Percentiles rank a stretch among this genome's conserved stretches.
Conservation (phyloP, 2,797 vertebrate species). For the Thamnophis elegans region DNA sequence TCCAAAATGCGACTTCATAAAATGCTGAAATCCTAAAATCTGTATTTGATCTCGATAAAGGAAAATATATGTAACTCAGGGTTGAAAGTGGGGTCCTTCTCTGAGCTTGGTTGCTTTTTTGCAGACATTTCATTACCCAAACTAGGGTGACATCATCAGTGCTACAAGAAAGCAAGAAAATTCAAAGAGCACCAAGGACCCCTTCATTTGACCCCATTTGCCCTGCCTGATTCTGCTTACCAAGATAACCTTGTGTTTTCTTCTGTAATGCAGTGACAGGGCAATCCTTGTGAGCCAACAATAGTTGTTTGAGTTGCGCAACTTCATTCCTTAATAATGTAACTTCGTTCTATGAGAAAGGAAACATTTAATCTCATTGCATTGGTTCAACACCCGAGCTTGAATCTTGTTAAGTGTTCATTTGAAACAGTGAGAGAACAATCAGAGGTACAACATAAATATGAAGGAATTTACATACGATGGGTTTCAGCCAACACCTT, state of each 20-base stretch:
- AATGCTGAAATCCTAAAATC: background rate
- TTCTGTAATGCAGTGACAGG: conserved; percentile 96
- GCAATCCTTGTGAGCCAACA: conserved; percentile 98
- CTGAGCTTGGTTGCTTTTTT: background rate
- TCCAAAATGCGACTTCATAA: background rate
- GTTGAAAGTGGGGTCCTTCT: background rate
- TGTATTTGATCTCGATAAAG: background rate
- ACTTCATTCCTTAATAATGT: conserved; percentile 95
- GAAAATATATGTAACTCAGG: background rate
- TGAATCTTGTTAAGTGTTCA: background rate
- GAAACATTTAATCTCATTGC: conserved; percentile 12
- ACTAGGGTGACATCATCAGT: background rate
- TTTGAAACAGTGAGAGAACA: background rate
- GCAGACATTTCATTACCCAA: background rate
- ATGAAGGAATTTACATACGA: background rate
- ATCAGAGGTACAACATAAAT: background rate
- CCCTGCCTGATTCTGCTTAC: conserved; percentile 65
- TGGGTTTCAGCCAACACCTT: background rate
- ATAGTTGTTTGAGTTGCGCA: conserved; percentile 95
- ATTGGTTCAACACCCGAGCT: background rate
- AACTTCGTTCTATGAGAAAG: conserved; percentile 88
- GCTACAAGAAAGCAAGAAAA: background rate
- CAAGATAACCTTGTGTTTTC: conserved; percentile 89
- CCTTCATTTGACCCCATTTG: background rate
- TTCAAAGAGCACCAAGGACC: background rate